Conservation (phyloP, 2,888 invertebrate genomes). For the Ctenicera cuprea region DNA sequence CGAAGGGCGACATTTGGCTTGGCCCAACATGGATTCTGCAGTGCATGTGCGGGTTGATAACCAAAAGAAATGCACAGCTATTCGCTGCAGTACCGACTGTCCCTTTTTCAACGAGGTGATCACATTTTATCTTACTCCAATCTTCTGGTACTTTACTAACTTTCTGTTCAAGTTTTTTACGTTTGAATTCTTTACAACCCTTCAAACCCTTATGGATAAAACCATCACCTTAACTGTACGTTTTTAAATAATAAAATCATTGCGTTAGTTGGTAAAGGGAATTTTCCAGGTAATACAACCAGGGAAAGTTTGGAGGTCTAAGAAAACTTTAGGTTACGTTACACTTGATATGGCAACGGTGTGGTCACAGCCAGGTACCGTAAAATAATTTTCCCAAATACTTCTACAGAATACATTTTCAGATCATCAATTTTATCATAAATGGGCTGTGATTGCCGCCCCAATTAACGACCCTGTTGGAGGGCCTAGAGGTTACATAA, state of each 20-base stretch:
- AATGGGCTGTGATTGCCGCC: slow-evolving; percentile 87
- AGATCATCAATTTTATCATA: slow-evolving; percentile 89
- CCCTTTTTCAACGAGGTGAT: slow-evolving; percentile 83
- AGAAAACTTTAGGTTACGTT: slow-evolving; percentile 77
- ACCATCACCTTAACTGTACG: slow-evolving; percentile 78
- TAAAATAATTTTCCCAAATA: neutral
- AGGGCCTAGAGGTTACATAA: slow-evolving; percentile 83
- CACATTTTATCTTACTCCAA: slow-evolving; percentile 69
- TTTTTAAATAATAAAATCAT: slow-evolving; percentile 38
- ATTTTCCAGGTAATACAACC: slow-evolving; percentile 66
- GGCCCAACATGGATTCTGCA: slow-evolving; percentile 76
- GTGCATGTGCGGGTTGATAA: slow-evolving; percentile 80
- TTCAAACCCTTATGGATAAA: slow-evolving; percentile 76
- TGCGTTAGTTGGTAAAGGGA: neutral
- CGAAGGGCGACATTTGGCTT: slow-evolving; percentile 78
- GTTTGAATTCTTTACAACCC: slow-evolving; percentile 78
- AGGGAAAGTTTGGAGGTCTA: slow-evolving; percentile 69
- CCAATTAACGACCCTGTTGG: slow-evolving; percentile 74
- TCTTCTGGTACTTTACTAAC: slow-evolving; percentile 74
- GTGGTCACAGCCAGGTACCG: slow-evolving; percentile 81
- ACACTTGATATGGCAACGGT: slow-evolving; percentile 81
- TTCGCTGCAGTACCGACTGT: slow-evolving; percentile 76
- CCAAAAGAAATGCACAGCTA: slow-evolving; percentile 76
- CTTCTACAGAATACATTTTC: slow-evolving; percentile 53
- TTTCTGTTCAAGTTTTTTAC: slow-evolving; percentile 78